A percentile compares a stretch with the other conserved stretches of the same genome.
phyloP scores from a whole-genome alignment of 2,888 invertebrate genomes.

The Empis stercorea region DNA sequence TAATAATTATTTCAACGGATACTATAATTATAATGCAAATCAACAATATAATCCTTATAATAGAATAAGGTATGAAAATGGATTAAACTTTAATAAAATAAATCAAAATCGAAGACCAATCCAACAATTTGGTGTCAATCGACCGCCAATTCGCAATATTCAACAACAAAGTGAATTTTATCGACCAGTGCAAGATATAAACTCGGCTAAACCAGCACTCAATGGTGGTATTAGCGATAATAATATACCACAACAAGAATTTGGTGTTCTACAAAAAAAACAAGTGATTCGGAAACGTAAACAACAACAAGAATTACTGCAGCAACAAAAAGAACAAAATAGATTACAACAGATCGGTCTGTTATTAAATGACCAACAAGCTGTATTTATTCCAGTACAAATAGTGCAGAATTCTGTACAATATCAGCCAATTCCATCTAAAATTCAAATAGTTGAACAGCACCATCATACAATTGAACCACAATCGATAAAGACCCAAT shows the following conservation, averaged over 20 bases:
- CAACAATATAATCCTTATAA: not conserved
- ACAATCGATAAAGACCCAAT: not conserved
- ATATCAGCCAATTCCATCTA: not conserved
- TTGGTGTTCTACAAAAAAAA: not conserved
- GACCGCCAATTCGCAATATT: not conserved
- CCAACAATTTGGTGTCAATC: not conserved
- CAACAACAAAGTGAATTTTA: not conserved
- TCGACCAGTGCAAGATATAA: slow-evolving; percentile 6
- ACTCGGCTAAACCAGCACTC: not conserved
- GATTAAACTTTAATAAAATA: not conserved
- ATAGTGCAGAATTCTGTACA: not conserved
- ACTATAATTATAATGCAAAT: not conserved
- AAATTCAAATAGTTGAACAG: slow-evolving; percentile 9
- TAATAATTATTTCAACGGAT: not conserved
- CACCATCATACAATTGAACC: slow-evolving; percentile 10
- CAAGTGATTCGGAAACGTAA: not conserved
- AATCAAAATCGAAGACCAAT: not conserved
- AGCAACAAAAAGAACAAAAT: not conserved
- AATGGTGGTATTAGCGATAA: not conserved
- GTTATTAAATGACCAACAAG: not conserved
- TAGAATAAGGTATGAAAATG: not conserved
- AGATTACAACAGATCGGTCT: not conserved
- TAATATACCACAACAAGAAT: not conserved
- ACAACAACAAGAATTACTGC: slow-evolving; percentile 1
- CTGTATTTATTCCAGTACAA: not conserved